These are phyloP conservation scores for Syngnathus scovelli DNA, from an alignment of 2,113 vertebrate species.

Conservation along the genomic window DNA sequence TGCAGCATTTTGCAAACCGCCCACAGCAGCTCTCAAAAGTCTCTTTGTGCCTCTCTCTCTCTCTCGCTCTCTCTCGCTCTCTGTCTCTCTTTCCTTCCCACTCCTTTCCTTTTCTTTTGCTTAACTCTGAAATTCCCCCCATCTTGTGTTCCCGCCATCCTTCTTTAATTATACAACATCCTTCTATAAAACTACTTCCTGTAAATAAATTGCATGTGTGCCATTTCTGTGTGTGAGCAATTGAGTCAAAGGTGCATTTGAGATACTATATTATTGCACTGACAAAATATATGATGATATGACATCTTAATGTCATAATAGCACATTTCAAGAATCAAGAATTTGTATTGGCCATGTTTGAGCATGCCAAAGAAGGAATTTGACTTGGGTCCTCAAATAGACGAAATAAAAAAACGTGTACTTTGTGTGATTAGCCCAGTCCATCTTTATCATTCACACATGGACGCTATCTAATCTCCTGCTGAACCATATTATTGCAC, in stretches of 20 bases:
- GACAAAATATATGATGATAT: not conserved
- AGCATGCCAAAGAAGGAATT: too few relatives aligned
- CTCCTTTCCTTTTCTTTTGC: slow-evolving; percentile 29
- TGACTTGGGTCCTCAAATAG: too few relatives aligned
- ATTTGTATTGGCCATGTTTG: too few relatives aligned
- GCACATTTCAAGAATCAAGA: not conserved
- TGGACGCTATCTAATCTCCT: too few relatives aligned
- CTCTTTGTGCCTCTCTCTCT: slow-evolving; percentile 1
- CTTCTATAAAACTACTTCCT: slow-evolving; percentile 33
- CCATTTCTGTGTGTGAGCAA: not conserved
- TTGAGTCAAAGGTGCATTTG: not conserved
- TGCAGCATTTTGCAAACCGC: slow-evolving; percentile 38
- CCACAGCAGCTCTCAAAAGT: slow-evolving; percentile 35
- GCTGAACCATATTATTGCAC: too few relatives aligned
- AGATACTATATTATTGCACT: not conserved
- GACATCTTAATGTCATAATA: not conserved
- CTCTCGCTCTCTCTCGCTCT: not conserved
- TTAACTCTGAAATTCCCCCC: slow-evolving; percentile 10
- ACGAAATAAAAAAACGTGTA: too few relatives aligned
- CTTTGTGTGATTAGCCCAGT: too few relatives aligned
- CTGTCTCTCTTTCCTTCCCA: slow-evolving; percentile 10
- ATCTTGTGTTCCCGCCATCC: slow-evolving; percentile 12
- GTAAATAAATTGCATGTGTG: slow-evolving; percentile 20
- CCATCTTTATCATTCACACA: too few relatives aligned
- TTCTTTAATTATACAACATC: slow-evolving; percentile 28